Conservation (phyloP, 2,797 vertebrate species). For the Champsocephalus esox region DNA sequence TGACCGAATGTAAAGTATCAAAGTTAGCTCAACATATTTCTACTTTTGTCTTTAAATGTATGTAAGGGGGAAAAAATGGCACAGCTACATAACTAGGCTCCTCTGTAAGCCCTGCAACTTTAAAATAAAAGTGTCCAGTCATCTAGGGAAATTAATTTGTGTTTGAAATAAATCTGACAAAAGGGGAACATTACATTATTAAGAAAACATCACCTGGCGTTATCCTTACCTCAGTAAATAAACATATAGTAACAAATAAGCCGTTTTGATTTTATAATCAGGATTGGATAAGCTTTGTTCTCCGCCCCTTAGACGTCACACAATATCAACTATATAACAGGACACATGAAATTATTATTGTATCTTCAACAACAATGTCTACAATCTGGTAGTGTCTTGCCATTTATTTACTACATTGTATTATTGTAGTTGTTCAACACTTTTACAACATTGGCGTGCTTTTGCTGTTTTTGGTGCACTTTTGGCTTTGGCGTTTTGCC, state of each 20-base stretch:
- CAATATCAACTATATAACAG: conserved; percentile 11
- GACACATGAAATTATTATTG: not conserved
- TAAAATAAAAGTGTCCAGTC: not conserved
- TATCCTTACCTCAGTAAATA: not conserved
- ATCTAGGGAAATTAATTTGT: not conserved
- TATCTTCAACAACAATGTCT: not conserved
- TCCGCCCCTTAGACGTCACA: conserved; percentile 59
- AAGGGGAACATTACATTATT: not conserved
- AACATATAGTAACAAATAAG: not conserved
- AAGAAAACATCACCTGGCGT: not conserved
- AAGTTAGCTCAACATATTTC: not conserved
- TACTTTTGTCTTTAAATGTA: not conserved
- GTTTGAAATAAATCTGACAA: not conserved
- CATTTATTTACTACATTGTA: not conserved
- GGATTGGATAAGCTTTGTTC: not conserved
- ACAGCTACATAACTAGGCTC: not conserved
- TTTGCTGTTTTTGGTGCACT: not conserved
- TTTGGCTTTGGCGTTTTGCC: not conserved
- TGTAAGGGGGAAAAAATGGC: not conserved
- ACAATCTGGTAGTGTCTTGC: not conserved
- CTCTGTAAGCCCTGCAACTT: not conserved
- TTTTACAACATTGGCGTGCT: not conserved
- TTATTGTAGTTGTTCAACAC: rapidly evolving
- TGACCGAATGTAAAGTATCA: not conserved
- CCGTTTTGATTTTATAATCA: not conserved